These are phyloP conservation scores for Nymphalis c-album DNA, from an alignment of 2,888 invertebrate genomes.

Conservation along the genomic window DNA sequence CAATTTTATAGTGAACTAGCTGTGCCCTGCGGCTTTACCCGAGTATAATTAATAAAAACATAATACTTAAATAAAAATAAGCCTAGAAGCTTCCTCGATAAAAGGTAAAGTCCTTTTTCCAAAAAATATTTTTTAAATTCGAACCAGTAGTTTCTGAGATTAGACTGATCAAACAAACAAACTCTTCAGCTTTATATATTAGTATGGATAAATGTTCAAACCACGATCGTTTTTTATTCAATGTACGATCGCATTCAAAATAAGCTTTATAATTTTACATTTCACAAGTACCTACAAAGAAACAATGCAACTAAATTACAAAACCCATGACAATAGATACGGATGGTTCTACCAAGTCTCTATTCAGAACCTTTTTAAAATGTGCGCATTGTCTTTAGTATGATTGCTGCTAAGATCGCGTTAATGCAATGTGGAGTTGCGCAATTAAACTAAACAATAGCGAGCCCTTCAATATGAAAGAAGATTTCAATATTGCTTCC, in stretches of 20 bases:
- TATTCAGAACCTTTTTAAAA: slow-evolving; percentile 20
- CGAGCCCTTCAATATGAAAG: slow-evolving; percentile 10
- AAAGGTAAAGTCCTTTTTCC: no score
- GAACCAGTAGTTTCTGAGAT: no score
- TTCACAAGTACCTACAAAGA: neutral
- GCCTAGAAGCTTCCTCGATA: no score
- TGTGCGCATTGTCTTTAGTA: slow-evolving; percentile 19
- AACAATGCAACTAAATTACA: slow-evolving; percentile 24
- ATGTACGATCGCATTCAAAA: neutral
- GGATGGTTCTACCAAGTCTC: slow-evolving; percentile 16
- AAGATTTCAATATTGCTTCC: neutral
- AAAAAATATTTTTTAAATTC: no score
- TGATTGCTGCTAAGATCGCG: slow-evolving; percentile 13
- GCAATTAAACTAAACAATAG: slow-evolving; percentile 25
- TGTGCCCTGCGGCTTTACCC: no score
- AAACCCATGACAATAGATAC: slow-evolving; percentile 20
- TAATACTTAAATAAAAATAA: no score
- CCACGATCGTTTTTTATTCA: neutral
- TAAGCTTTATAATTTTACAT: neutral
- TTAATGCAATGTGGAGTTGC: slow-evolving; percentile 26
- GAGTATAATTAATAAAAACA: no score
- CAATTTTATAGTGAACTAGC: no score
- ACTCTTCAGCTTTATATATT: no score
- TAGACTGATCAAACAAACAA: no score
- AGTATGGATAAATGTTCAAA: no score